Evolutionary conservation across 2,797 vertebrate genomes (phyloP).

Genomic region (Coluber constrictor): DNA sequence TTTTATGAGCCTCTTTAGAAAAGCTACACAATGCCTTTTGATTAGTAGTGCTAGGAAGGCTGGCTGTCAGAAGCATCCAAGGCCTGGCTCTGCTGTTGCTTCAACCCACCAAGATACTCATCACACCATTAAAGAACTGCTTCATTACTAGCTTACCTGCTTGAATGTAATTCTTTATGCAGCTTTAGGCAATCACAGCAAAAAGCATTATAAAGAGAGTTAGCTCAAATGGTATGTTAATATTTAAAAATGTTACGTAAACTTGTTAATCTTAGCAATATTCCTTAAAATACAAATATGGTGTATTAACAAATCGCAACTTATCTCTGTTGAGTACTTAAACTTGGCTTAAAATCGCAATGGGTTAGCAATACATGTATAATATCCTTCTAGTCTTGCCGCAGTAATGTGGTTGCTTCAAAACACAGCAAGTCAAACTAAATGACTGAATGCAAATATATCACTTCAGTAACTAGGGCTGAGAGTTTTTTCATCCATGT

Average conservation of each 20-base stretch:
- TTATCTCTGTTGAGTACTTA: not conserved
- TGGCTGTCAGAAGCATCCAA: not conserved
- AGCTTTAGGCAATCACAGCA: not conserved
- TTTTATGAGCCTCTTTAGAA: not conserved
- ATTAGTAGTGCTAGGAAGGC: not conserved
- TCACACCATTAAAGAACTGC: not conserved
- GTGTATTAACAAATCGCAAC: not conserved
- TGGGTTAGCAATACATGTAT: not conserved
- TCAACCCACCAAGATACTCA: not conserved
- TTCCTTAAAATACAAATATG: not conserved
- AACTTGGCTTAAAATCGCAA: not conserved
- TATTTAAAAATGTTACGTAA: not conserved
- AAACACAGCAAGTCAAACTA: not conserved
- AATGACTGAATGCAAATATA: not conserved
- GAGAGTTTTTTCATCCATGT: conserved; percentile 4
- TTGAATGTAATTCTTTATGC: not conserved
- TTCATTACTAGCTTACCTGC: not conserved
- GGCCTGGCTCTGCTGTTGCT: not conserved
- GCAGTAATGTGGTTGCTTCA: not conserved
- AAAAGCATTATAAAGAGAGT: not conserved
- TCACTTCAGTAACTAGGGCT: not conserved
- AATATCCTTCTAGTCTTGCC: not conserved
- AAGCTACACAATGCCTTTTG: not conserved
- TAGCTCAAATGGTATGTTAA: not conserved
- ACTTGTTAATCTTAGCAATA: not conserved